Conservation (phyloP, 2,888 invertebrate species). For the Polylopha cassiicola region DNA sequence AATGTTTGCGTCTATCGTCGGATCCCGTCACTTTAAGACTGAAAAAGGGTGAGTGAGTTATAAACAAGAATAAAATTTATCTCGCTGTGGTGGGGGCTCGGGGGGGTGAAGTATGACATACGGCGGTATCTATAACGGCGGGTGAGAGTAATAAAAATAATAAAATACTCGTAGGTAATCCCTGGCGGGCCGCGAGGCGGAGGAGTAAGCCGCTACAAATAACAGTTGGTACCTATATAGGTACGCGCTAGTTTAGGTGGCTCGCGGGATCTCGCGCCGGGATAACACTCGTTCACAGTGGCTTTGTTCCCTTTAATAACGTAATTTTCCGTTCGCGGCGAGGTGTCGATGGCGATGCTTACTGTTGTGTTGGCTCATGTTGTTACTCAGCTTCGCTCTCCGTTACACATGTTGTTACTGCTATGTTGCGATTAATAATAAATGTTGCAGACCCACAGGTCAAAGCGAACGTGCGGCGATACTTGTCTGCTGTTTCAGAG, state of each 20-base stretch:
- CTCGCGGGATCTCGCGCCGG: slow-evolving; percentile 51
- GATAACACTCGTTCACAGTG: slow-evolving; percentile 48
- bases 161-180: slow-evolving; percentile 51
- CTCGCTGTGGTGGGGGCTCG: slow-evolving; percentile 21
- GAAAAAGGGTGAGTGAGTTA: slow-evolving; percentile 86
- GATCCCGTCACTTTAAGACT: slow-evolving; percentile 94
- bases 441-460: slow-evolving; percentile 87
- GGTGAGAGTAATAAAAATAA: slow-evolving; percentile 56
- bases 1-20: slow-evolving; percentile 93
- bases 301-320: slow-evolving; percentile 53
- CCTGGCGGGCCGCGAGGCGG: slow-evolving; percentile 52
- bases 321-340: slow-evolving; percentile 34
- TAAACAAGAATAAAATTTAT: slow-evolving; percentile 31
- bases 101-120: slow-evolving; percentile 33
- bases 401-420: slow-evolving; percentile 31
- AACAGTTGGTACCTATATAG: slow-evolving; percentile 50
- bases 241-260: slow-evolving; percentile 54
- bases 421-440: slow-evolving; percentile 22
- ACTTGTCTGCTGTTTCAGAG: slow-evolving; percentile 79
- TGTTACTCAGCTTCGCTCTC: slow-evolving; percentile 10
- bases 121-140: slow-evolving; percentile 32
- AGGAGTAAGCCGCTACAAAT: slow-evolving; percentile 56
- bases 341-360: slow-evolving; percentile 24
- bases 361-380: slow-evolving; percentile 12
- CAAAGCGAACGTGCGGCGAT: slow-evolving; percentile 86